These are phyloP conservation scores for Periplaneta americana DNA, from an alignment of 1,140 invertebrate species.

Conservation along the genomic window DNA sequence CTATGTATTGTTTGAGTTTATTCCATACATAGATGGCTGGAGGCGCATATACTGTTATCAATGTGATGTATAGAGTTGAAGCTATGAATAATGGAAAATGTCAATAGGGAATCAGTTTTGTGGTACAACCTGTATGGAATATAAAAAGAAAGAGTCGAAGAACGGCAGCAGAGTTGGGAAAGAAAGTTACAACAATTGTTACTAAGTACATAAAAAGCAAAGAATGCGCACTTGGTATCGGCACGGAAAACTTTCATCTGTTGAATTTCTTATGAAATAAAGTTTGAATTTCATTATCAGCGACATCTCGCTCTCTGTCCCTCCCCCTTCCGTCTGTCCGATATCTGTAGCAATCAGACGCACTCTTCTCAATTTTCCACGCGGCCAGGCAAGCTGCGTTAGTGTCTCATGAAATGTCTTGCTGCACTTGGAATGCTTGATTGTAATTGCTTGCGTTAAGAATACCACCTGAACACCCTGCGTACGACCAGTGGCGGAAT, in stretches of 20 bases:
- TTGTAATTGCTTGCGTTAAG: background rate
- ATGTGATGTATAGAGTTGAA: too few species aligned
- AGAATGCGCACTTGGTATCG: background rate
- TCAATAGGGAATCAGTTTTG: too few species aligned
- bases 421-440: background rate
- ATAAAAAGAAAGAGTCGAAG: too few species aligned
- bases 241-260: background rate
- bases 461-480: background rate
- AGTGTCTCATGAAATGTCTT: background rate
- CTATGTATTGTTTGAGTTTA: too few species aligned
- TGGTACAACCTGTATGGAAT: too few species aligned
- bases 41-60: too few species aligned
- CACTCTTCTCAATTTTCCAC: background rate
- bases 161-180: too few species aligned
- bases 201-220: too few species aligned
- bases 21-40: too few species aligned
- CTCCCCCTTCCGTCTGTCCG: background rate
- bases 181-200: too few species aligned
- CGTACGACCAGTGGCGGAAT: background rate
- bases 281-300: background rate
- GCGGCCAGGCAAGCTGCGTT: background rate
- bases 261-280: background rate
- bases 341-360: background rate
- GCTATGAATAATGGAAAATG: too few species aligned
- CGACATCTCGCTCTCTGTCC: background rate